phyloP scores from a whole-genome alignment of 2,797 vertebrate species.

The Microcaecilia unicolor region DNA sequence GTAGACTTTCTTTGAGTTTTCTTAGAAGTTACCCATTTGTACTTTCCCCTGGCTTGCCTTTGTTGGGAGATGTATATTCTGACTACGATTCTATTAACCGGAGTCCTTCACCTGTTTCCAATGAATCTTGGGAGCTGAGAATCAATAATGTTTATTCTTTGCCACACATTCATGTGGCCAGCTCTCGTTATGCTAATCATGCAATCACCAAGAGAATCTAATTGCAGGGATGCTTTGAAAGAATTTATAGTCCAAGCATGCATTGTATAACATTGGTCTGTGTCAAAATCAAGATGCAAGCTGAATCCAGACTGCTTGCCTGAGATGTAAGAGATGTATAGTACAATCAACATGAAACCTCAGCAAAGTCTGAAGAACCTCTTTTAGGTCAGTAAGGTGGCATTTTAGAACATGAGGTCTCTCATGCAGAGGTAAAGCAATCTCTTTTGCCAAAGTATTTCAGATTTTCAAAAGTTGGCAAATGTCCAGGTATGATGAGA shows the following conservation, averaged over 20 bases:
- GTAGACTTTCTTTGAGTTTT: background rate
- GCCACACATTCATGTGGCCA: conserved; percentile 10
- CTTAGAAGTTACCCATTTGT: background rate
- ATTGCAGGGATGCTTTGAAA: conserved; percentile 13
- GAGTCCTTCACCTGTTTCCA: conserved; percentile 8
- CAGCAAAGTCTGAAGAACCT: too few species aligned
- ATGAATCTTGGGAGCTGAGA: conserved; percentile 1
- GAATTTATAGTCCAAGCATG: conserved; percentile 20
- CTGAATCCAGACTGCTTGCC: too few species aligned
- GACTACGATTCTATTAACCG: background rate
- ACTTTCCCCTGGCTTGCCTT: conserved; percentile 1
- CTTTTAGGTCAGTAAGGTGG: too few species aligned
- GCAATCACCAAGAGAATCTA: conserved; percentile 24
- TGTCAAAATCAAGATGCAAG: too few species aligned
- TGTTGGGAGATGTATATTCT: background rate
- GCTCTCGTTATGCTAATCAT: conserved; percentile 26
- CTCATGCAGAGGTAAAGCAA: too few species aligned
- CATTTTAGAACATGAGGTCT: too few species aligned
- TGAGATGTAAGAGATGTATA: too few species aligned
- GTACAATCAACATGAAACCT: too few species aligned
- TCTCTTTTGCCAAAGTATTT: too few species aligned
- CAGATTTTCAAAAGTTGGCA: too few species aligned
- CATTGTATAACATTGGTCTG: conserved; percentile 9
- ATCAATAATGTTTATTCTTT: conserved; percentile 16
- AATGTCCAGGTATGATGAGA: too few species aligned